A percentile compares a stretch with the other conserved stretches of the same genome.
phyloP scores from a whole-genome alignment of 2,797 vertebrate genomes.

The Botia almorhae region DNA sequence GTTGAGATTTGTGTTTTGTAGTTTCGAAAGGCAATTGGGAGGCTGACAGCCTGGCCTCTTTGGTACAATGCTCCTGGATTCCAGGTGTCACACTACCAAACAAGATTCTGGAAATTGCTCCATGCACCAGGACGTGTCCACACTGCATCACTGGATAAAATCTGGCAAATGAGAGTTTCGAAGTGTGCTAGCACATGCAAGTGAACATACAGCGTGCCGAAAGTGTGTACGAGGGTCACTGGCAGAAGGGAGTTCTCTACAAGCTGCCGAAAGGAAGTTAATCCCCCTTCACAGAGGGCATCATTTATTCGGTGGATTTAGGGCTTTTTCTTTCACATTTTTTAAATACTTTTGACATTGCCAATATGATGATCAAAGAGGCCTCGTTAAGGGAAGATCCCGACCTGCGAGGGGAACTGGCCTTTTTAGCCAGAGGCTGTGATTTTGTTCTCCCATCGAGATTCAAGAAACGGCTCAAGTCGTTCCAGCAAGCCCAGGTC shows the following conservation, averaged over 20 bases:
- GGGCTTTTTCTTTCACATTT: slow-evolving; percentile 31
- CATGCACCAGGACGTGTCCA: slow-evolving; percentile 58
- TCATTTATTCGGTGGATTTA: slow-evolving; percentile 36
- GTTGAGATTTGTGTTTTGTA: slow-evolving; percentile 66
- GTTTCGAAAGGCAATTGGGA: slow-evolving; percentile 64
- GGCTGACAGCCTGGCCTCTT: slow-evolving; percentile 56
- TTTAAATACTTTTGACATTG: slow-evolving; percentile 46
- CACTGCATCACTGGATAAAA: slow-evolving; percentile 63
- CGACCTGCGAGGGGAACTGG: slow-evolving; percentile 96
- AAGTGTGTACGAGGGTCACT: slow-evolving; percentile 30
- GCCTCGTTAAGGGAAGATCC: slow-evolving; percentile 94
- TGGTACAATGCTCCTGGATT: slow-evolving; percentile 75
- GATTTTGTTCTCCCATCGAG: slow-evolving; percentile 98
- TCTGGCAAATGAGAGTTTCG: slow-evolving; percentile 56
- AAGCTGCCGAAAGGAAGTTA: slow-evolving; percentile 46
- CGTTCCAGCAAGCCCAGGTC: slow-evolving; percentile 98
- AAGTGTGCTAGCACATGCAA: slow-evolving; percentile 46
- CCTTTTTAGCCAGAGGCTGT: slow-evolving; percentile 96
- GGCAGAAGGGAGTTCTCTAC: slow-evolving; percentile 39
- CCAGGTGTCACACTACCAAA: slow-evolving; percentile 70
- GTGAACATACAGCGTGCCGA: slow-evolving; percentile 36
- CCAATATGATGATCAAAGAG: slow-evolving; percentile 98
- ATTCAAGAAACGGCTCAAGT: slow-evolving; percentile 98
- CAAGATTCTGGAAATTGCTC: slow-evolving; percentile 74
- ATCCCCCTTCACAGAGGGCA: slow-evolving; percentile 43